These are phyloP conservation scores for Podiceps cristatus DNA, from an alignment of 2,113 vertebrate species.

Conservation along the genomic window DNA sequence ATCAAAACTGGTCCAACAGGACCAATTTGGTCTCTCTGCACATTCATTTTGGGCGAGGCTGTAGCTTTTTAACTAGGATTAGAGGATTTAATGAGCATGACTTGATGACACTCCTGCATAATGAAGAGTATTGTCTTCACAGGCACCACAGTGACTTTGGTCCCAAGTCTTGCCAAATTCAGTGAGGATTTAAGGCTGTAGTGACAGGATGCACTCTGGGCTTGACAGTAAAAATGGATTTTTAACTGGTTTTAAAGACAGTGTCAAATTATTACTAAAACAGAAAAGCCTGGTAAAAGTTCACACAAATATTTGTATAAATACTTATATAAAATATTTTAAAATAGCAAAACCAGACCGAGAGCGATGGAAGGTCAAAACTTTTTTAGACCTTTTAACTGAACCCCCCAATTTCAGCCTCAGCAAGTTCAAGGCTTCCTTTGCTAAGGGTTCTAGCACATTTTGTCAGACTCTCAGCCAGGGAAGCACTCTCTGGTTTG, in stretches of 20 bases:
- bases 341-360: neutral
- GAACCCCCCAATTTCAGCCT: neutral
- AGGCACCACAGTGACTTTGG: slow-evolving; percentile 48
- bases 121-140: slow-evolving; percentile 42
- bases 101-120: slow-evolving; percentile 26
- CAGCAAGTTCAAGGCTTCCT: neutral
- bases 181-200: slow-evolving; percentile 36
- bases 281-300: neutral
- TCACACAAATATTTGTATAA: neutral
- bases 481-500: neutral
- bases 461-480: neutral
- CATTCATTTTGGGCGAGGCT: neutral
- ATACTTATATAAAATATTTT: neutral
- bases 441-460: neutral
- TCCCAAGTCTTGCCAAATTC: slow-evolving; percentile 13
- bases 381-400: neutral
- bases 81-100: neutral
- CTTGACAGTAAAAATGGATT: slow-evolving; percentile 21
- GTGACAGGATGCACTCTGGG: slow-evolving; percentile 34
- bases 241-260: slow-evolving; percentile 7
- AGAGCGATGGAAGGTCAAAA: neutral
- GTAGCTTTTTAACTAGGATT: slow-evolving; percentile 8
- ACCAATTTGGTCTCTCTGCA: slow-evolving; percentile 44
- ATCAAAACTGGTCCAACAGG: slow-evolving; percentile 22
- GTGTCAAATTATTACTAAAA: neutral